phyloP scores from a whole-genome alignment of 2,113 vertebrate species.

The Crotophaga sulcirostris region DNA sequence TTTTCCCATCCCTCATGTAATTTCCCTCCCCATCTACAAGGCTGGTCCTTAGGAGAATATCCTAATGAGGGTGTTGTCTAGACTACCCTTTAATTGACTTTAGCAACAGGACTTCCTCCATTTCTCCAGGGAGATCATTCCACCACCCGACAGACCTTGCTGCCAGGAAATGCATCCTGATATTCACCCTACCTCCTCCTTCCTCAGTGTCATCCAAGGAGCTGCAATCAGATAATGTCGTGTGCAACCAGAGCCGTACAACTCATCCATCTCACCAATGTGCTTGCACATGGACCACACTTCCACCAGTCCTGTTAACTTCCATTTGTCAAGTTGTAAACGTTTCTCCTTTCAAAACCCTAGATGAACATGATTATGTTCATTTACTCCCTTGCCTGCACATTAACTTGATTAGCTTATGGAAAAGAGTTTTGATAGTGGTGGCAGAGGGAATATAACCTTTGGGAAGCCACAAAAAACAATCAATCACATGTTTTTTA shows the following conservation, averaged over 20 bases:
- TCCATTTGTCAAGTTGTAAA: background rate
- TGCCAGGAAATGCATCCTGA: constrained; percentile 49
- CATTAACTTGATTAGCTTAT: background rate
- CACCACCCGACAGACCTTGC: background rate
- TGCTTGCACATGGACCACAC: background rate
- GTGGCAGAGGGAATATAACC: background rate
- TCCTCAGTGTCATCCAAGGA: background rate
- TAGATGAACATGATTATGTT: background rate
- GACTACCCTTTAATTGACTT: constrained; percentile 47
- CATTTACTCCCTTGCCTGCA: background rate
- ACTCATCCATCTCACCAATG: background rate
- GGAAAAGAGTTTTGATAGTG: background rate
- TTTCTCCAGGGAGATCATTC: constrained; percentile 30
- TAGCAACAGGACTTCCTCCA: constrained; percentile 26
- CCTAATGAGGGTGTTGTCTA: constrained; percentile 40
- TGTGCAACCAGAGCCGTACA: background rate
- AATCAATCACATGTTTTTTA: background rate
- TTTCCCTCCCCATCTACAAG: background rate
- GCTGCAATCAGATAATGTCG: background rate
- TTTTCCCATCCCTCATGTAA: constrained; percentile 30
- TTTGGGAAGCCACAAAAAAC: background rate
- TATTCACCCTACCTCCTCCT: background rate
- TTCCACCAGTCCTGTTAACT: background rate
- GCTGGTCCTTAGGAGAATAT: constrained; percentile 23
- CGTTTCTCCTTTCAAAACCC: background rate